A percentile compares a stretch with the other conserved stretches of the same genome.
Evolutionary conservation across 1,140 invertebrate genomes (phyloP).

Genomic region (Vanessa tameamea): DNA sequence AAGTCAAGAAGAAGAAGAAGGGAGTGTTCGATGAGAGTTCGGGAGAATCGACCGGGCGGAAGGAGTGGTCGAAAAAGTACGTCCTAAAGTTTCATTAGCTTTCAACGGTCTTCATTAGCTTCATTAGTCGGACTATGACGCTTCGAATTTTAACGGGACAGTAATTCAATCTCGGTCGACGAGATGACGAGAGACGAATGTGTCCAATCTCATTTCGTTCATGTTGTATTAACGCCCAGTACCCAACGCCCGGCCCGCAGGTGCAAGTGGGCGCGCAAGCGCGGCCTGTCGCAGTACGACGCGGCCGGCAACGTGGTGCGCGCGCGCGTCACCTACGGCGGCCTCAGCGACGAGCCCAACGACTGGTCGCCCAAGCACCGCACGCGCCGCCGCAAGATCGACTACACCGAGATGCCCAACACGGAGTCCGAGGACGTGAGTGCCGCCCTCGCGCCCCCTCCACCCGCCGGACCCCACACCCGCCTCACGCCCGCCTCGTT

Average conservation of each 20-base stretch:
- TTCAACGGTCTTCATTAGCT: too few species aligned
- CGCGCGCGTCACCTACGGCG: conserved; percentile 72
- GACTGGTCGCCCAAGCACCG: conserved; percentile 79
- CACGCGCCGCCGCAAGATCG: conserved; percentile 84
- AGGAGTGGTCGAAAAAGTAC: conserved; percentile 66
- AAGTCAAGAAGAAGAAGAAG: conserved; percentile 73
- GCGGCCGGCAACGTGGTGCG: conserved; percentile 64
- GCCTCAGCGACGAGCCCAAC: conserved; percentile 64
- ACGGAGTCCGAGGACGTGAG: conserved; percentile 86
- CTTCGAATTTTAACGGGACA: too few species aligned
- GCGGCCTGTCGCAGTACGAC: conserved; percentile 65
- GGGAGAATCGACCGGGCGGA: conserved; percentile 66
- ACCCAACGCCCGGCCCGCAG: neutral
- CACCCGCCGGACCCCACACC: neutral
- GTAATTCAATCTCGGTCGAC: too few species aligned
- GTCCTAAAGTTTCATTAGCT: conserved; percentile 6
- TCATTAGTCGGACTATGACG: too few species aligned
- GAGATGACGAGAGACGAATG: too few species aligned
- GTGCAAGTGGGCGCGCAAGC: conserved; percentile 32
- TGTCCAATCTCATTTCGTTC: too few species aligned
- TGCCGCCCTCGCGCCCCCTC: neutral
- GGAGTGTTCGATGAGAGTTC: conserved; percentile 65
- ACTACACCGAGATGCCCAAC: conserved; percentile 86
- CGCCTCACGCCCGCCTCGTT: neutral
- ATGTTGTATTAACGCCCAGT: too few species aligned